A percentile compares a stretch with the other conserved stretches of the same genome.
phyloP scores from a whole-genome alignment of 1,140 invertebrate genomes.

The Maconellicoccus hirsutus region DNA sequence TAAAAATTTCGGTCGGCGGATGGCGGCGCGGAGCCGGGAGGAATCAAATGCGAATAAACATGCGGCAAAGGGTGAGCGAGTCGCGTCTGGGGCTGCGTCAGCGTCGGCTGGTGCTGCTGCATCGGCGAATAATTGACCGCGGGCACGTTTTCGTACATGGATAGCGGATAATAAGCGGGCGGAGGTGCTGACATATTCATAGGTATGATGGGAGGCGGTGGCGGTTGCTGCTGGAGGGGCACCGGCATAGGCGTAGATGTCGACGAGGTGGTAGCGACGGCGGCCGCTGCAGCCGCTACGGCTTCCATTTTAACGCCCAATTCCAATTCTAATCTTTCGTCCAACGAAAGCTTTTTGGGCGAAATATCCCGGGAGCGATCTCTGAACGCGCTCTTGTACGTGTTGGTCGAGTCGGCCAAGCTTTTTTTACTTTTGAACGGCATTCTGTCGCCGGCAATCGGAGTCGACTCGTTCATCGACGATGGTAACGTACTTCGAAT shows the following conservation, averaged over 20 bases:
- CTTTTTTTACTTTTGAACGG: neutral
- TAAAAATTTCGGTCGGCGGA: too few species aligned
- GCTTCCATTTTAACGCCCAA: conserved; percentile 12
- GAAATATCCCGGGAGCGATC: neutral
- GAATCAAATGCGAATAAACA: too few species aligned
- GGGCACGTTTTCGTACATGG: too few species aligned
- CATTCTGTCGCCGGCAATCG: neutral
- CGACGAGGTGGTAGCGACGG: neutral
- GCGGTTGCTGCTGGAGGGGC: neutral
- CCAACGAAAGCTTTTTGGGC: neutral
- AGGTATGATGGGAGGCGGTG: too few species aligned
- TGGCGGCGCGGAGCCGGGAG: too few species aligned
- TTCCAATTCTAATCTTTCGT: neutral
- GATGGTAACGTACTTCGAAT: neutral
- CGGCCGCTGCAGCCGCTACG: neutral
- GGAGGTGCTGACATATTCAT: too few species aligned
- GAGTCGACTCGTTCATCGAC: neutral
- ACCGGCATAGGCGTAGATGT: neutral
- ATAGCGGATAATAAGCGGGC: too few species aligned
- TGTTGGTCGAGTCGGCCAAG: conserved; percentile 2
- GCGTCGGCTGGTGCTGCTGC: too few species aligned
- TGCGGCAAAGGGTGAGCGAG: too few species aligned
- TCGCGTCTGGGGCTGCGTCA: too few species aligned
- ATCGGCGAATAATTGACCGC: too few species aligned
- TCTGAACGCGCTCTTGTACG: neutral